Evolutionary conservation across 2,113 vertebrate genomes (phyloP).

Genomic region (Fulica atra): DNA sequence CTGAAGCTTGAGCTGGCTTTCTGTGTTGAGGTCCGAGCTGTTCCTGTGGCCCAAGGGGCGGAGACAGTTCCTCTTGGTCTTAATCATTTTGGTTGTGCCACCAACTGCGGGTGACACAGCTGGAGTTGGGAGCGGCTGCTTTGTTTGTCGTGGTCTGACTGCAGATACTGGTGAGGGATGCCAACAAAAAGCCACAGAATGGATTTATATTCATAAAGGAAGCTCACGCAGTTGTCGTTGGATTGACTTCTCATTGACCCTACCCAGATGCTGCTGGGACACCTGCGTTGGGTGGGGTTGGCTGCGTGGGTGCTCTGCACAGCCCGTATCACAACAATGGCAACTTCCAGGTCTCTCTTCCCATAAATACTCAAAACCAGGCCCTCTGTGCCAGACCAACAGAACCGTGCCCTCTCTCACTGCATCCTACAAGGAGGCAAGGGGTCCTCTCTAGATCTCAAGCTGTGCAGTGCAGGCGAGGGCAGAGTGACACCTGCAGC

Average conservation of each 20-base stretch:
- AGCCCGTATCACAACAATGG: not conserved
- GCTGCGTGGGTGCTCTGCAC: not conserved
- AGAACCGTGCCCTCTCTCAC: not conserved
- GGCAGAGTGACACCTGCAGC: not conserved
- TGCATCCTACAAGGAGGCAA: not conserved
- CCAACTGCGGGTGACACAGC: not conserved
- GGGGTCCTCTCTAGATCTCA: not conserved
- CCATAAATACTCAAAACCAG: fast-evolving
- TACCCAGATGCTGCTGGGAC: not conserved
- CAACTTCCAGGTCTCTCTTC: not conserved
- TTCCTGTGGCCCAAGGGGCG: not conserved
- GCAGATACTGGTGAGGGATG: not conserved
- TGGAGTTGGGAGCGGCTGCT: not conserved
- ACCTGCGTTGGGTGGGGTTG: not conserved
- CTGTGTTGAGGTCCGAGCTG: not conserved
- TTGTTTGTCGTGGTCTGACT: not conserved
- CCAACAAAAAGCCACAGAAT: not conserved
- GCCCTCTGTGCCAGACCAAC: not conserved
- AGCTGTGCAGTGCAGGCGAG: not conserved
- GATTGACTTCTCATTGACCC: not conserved
- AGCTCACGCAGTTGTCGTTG: fast-evolving
- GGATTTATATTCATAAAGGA: not conserved
- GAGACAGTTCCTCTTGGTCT: not conserved
- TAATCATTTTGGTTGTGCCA: not conserved
- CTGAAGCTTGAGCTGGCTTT: not conserved